Conservation (phyloP, 2,113 vertebrate genomes). For the Psilopsiagon aymara region DNA sequence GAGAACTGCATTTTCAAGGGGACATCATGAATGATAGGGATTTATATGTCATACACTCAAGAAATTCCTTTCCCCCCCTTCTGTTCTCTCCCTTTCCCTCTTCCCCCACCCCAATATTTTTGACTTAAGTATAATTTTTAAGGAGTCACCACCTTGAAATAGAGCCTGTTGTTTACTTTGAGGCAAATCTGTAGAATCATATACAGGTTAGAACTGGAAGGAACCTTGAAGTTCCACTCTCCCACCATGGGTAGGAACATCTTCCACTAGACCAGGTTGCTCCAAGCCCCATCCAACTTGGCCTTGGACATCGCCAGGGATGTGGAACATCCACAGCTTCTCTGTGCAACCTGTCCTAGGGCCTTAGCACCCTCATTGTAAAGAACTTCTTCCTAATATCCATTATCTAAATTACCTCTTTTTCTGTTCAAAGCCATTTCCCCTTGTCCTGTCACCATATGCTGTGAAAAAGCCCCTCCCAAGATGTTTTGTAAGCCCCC, state of each 20-base stretch:
- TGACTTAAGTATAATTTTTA: neutral
- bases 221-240: neutral
- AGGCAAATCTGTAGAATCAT: neutral
- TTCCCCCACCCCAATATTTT: neutral
- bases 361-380: neutral
- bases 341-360: neutral
- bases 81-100: neutral
- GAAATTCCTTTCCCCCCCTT: neutral
- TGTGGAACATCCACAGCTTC: neutral
- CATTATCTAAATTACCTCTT: neutral
- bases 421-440: neutral
- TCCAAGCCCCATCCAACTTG: neutral
- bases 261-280: neutral
- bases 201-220: neutral
- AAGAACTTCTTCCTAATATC: neutral
- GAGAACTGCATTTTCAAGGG: neutral
- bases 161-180: neutral
- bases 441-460: neutral
- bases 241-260: neutral
- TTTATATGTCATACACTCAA: neutral
- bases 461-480: neutral
- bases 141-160: neutral
- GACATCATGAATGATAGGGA: neutral
- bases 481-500: neutral
- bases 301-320: neutral